phyloP scores from a whole-genome alignment of 2,113 vertebrate species.

The Vulpes vulpes region DNA sequence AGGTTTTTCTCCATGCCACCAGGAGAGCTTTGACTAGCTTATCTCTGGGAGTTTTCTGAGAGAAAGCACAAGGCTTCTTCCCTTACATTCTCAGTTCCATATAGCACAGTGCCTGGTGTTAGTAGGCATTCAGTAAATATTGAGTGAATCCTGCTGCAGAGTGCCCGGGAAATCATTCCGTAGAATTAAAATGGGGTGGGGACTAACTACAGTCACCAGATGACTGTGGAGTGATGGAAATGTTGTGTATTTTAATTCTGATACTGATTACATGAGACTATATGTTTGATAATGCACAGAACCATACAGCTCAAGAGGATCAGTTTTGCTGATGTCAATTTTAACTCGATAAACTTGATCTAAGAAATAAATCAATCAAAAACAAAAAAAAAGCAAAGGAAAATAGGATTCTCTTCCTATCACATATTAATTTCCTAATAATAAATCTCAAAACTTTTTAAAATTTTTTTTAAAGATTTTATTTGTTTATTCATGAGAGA shows the following conservation, averaged over 20 bases:
- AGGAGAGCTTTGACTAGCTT: neutral
- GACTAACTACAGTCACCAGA: neutral
- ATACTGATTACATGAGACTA: neutral
- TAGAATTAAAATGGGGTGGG: neutral
- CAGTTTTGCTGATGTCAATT: neutral
- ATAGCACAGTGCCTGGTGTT: neutral
- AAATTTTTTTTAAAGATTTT: neutral
- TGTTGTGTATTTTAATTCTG: neutral
- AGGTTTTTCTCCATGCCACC: constrained; percentile 5
- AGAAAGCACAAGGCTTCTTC: neutral
- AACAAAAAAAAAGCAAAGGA: constrained; percentile 8
- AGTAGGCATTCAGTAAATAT: neutral
- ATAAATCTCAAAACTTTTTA: neutral
- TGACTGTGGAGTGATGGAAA: neutral
- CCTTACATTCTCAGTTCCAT: neutral
- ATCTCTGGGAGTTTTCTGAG: neutral
- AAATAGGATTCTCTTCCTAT: neutral
- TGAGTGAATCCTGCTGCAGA: neutral
- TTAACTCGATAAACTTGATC: neutral
- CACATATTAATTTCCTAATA: constrained; percentile 21
- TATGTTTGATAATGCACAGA: neutral
- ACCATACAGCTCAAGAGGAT: neutral
- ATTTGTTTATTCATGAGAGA: too few relatives aligned
- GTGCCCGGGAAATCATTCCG: neutral
- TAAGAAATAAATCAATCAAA: neutral